Evolutionary conservation across 2,888 invertebrate species (phyloP).

Genomic region (Drosophila niveifrons): DNA sequence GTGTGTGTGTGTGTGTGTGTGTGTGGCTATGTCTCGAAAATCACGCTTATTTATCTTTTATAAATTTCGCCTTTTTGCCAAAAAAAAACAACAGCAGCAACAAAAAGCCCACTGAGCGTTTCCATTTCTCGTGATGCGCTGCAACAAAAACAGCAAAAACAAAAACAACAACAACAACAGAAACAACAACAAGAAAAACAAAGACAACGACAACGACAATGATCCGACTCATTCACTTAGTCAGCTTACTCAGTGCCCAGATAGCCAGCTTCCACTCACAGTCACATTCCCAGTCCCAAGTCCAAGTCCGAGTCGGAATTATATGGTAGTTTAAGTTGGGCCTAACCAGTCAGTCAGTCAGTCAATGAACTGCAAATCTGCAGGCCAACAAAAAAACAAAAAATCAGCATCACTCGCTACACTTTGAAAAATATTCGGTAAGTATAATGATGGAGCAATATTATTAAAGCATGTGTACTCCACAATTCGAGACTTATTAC

Average conservation of each 20-base stretch:
- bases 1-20: neutral
- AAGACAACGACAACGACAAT: conserved; percentile 35
- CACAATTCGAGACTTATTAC: too few species aligned
- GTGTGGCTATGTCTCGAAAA: conserved; percentile 48
- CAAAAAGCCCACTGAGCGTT: conserved; percentile 18
- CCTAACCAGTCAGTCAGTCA: conserved; percentile 61
- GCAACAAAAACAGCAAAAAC: conserved; percentile 32
- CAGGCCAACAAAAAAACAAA: conserved; percentile 18
- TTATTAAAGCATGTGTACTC: too few species aligned
- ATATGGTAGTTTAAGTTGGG: conserved; percentile 56
- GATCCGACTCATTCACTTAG: conserved; percentile 71
- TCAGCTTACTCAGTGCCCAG: conserved; percentile 29
- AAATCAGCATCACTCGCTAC: conserved; percentile 33
- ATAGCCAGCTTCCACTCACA: conserved; percentile 16
- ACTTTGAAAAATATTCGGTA: too few species aligned
- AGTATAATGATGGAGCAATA: too few species aligned
- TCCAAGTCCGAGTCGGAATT: conserved; percentile 30
- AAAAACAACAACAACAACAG: conserved; percentile 36
- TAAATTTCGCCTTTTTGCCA: conserved; percentile 52
- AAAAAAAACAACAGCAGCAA: conserved; percentile 22
- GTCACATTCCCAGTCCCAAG: conserved; percentile 10
- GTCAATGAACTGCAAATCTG: conserved; percentile 75
- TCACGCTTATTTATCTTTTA: conserved; percentile 74
- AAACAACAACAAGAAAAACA: conserved; percentile 29
- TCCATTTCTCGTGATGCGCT: conserved; percentile 53